These are phyloP conservation scores for Tylochromis polylepis DNA, from an alignment of 2,113 vertebrate species.

Conservation along the genomic window DNA sequence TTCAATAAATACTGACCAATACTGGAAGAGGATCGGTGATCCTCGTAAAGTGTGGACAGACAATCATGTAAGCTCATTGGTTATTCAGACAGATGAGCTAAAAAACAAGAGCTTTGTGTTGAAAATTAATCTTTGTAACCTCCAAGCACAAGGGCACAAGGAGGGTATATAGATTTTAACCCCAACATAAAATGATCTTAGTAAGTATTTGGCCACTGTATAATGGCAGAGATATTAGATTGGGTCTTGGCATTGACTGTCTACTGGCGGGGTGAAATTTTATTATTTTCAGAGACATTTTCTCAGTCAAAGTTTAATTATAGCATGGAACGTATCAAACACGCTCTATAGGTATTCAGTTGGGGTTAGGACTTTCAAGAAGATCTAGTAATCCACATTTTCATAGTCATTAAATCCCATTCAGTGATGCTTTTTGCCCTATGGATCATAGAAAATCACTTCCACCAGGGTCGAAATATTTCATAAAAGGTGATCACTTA, in stretches of 20 bases:
- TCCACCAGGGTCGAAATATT: background rate
- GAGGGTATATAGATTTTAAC: background rate
- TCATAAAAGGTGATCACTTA: background rate
- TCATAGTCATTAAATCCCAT: background rate
- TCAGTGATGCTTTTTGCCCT: background rate
- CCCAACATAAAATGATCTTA: background rate
- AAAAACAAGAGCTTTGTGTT: background rate
- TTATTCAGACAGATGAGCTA: background rate
- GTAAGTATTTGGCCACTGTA: background rate
- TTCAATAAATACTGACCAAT: background rate
- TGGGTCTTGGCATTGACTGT: background rate
- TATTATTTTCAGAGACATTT: background rate
- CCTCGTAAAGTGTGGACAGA: background rate
- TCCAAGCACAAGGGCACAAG: background rate
- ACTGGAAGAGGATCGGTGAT: background rate
- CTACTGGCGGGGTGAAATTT: background rate
- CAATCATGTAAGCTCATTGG: background rate
- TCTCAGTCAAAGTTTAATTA: background rate
- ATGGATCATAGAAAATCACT: background rate
- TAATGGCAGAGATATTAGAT: background rate
- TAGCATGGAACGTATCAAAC: too few relatives aligned
- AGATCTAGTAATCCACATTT: background rate
- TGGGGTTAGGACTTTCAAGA: background rate
- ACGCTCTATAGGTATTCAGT: background rate
- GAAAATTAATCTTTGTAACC: background rate